Evolutionary conservation across 53 echinoderm and acorn worm species (phyloP).

Genomic region (Paracentrotus lividus): DNA sequence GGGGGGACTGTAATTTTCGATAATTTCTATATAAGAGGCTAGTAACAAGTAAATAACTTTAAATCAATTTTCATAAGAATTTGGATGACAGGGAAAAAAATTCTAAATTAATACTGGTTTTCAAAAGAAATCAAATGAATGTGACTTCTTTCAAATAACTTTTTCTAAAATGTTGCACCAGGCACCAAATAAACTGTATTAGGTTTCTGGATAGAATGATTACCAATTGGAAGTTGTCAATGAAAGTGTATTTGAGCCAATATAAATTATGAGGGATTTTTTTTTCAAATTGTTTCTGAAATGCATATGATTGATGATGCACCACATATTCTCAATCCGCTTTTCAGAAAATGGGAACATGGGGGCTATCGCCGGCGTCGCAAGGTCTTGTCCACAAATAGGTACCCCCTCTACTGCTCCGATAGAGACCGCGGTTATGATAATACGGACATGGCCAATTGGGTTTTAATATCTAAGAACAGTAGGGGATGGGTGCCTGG

Average conservation of each 20-base stretch:
- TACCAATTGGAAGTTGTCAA: not conserved
- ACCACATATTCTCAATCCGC: not conserved
- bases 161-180: not conserved
- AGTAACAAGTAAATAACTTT: not conserved
- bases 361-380: not conserved
- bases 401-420: not conserved
- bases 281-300: not conserved
- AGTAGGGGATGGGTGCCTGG: conserved; percentile 46
- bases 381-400: conserved; percentile 31
- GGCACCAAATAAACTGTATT: not conserved
- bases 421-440: conserved; percentile 49
- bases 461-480: conserved; percentile 52
- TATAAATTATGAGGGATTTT: too few species aligned
- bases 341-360: not conserved
- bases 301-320: not conserved
- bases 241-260: not conserved
- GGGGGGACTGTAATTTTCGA: too few species aligned
- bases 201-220: not conserved
- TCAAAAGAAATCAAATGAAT: too few species aligned
- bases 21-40: not conserved
- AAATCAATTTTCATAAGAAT: too few species aligned
- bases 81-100: too few species aligned
- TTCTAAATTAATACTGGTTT: too few species aligned
- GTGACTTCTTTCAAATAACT: not conserved
- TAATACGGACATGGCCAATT: conserved; percentile 67